Evolutionary conservation across 2,797 vertebrate species (phyloP).

Genomic region (Lacerta bilineata): DNA sequence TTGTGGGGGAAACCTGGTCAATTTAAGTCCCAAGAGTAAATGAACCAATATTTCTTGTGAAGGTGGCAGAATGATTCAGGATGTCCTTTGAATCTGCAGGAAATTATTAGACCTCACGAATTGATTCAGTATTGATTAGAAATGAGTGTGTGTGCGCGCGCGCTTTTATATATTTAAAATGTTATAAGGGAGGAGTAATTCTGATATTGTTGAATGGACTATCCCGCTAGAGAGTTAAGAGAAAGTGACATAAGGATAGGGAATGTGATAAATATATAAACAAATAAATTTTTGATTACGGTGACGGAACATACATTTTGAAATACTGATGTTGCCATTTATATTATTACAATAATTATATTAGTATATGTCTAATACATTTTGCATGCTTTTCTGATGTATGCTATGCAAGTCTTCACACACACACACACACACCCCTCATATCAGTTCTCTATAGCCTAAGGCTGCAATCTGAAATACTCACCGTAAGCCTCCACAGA

Average conservation of each 20-base stretch:
- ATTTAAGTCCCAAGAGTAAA: not conserved
- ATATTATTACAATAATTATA: not conserved
- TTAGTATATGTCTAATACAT: not conserved
- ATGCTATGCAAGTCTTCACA: not conserved
- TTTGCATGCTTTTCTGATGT: not conserved
- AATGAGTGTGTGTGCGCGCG: not conserved
- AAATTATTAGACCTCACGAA: not conserved
- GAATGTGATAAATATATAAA: not conserved
- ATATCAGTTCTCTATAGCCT: not conserved
- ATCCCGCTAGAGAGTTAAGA: not conserved
- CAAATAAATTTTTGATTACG: not conserved
- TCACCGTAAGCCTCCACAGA: not conserved
- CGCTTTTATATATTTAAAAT: not conserved
- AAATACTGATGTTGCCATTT: not conserved
- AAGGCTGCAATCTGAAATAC: not conserved
- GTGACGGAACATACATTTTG: not conserved
- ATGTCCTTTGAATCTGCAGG: not conserved
- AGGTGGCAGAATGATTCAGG: not conserved
- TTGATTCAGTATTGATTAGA: slow-evolving; percentile 16
- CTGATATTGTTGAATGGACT: not conserved
- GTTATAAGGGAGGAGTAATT: not conserved
- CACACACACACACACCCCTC: too few species aligned
- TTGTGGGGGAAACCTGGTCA: too few species aligned
- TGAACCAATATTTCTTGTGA: not conserved
- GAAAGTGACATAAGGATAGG: not conserved